These are phyloP conservation scores for Bombus waltoni DNA, from an alignment of 1,140 invertebrate species.

Conservation along the genomic window DNA sequence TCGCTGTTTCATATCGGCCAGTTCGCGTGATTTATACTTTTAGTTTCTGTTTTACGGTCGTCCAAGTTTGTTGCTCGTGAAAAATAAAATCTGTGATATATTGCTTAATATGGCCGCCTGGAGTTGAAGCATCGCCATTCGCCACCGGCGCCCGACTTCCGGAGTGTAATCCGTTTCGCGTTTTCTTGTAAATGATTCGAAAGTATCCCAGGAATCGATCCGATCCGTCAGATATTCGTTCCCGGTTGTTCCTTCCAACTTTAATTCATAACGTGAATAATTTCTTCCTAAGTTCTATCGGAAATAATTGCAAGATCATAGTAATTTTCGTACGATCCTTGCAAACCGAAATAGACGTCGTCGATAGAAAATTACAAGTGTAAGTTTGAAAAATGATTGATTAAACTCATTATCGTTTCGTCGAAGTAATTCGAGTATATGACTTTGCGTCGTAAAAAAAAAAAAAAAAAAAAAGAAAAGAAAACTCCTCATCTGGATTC, in stretches of 20 bases:
- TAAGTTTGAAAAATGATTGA: neutral
- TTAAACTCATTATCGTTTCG: neutral
- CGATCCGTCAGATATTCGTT: neutral
- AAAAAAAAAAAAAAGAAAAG: too few species aligned
- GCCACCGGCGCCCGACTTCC: conserved; percentile 16
- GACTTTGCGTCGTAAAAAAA: neutral
- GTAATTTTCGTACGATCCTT: neutral
- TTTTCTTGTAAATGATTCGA: conserved; percentile 24
- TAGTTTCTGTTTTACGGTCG: conserved; percentile 63
- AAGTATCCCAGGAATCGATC: neutral
- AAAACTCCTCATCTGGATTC: conserved; percentile 25
- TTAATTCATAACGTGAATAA: neutral
- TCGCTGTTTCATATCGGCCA: conserved; percentile 64
- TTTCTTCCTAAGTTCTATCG: neutral
- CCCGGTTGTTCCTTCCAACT: neutral
- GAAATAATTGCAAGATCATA: neutral
- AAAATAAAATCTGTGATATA: conserved; percentile 64
- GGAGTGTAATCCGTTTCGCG: neutral
- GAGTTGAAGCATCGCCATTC: conserved; percentile 32
- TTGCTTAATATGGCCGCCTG: conserved; percentile 56
- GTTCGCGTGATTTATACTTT: conserved; percentile 64
- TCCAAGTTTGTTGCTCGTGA: conserved; percentile 61
- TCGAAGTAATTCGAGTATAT: neutral
- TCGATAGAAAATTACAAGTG: neutral
- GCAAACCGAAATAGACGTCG: too few species aligned